These are phyloP conservation scores for Bos javanicus DNA, from an alignment of 2,113 vertebrate species.

Conservation along the genomic window DNA sequence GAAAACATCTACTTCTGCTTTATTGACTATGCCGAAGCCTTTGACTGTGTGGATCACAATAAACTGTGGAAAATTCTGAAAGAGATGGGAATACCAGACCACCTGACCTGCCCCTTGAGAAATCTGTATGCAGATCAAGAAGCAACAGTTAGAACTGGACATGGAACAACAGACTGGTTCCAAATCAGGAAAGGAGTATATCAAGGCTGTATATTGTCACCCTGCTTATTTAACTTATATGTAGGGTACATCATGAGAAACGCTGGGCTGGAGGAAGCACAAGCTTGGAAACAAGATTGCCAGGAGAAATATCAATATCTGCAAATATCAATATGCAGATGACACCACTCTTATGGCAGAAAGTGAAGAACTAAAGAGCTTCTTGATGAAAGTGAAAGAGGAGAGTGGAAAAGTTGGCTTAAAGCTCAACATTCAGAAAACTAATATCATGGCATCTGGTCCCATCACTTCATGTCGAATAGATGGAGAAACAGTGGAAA, in stretches of 20 bases:
- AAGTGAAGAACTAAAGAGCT: not conserved
- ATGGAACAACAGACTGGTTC: not conserved
- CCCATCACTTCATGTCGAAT: not conserved
- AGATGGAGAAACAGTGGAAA: not conserved
- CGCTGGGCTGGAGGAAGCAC: rapidly evolving
- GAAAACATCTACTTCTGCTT: not conserved
- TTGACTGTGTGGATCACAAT: not conserved
- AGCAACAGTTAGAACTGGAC: not conserved
- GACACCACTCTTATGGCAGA: not conserved
- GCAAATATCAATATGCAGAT: not conserved
- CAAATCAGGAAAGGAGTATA: not conserved
- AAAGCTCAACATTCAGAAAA: not conserved
- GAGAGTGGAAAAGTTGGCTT: not conserved
- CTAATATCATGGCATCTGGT: not conserved
- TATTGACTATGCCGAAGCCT: not conserved
- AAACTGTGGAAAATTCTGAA: not conserved
- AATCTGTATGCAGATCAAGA: not conserved
- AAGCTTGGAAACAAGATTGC: not conserved
- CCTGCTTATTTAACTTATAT: not conserved
- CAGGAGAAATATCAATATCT: not conserved
- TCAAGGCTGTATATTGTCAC: not conserved
- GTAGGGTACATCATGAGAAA: not conserved
- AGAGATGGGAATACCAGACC: not conserved
- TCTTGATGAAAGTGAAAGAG: not conserved
- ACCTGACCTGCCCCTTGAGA: not conserved